These are phyloP conservation scores for Triplophysa bombifrons DNA, from an alignment of 2,797 vertebrate genomes.

Conservation along the genomic window DNA sequence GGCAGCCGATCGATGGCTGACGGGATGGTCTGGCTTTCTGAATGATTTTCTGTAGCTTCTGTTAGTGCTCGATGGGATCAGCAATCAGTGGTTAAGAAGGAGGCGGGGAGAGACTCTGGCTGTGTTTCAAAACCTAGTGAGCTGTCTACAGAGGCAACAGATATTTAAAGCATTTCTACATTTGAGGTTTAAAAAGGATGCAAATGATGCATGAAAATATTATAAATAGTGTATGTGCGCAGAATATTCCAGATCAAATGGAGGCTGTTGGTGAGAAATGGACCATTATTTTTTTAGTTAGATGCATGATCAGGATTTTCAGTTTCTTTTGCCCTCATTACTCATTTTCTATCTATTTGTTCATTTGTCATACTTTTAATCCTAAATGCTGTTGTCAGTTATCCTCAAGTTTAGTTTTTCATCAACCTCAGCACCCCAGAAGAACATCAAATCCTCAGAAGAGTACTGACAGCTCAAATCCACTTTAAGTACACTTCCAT, in stretches of 20 bases:
- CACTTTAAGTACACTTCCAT: too few species aligned
- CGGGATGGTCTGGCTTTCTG: constrained; percentile 70
- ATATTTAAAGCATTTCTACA: background rate
- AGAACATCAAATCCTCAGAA: too few species aligned
- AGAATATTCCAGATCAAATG: too few species aligned
- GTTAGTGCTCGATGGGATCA: background rate
- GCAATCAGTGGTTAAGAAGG: background rate
- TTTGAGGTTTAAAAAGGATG: background rate
- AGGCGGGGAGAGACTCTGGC: background rate
- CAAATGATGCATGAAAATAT: background rate
- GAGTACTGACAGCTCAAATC: too few species aligned
- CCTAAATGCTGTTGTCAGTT: constrained; percentile 14
- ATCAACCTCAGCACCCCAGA: background rate
- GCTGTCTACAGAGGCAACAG: background rate
- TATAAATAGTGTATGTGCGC: background rate
- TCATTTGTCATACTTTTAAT: background rate
- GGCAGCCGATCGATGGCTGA: constrained; percentile 74
- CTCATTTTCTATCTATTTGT: constrained; percentile 20
- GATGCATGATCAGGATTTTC: background rate
- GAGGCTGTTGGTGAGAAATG: too few species aligned
- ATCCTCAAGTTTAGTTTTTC: constrained; percentile 32
- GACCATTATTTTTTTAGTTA: background rate
- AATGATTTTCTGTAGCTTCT: constrained; percentile 37
- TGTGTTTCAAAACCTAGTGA: background rate
- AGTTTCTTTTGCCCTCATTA: constrained; percentile 3